Base-by-base conservation (phyloP, 2,888 invertebrate genomes). In the Globia sparganii region DNA sequence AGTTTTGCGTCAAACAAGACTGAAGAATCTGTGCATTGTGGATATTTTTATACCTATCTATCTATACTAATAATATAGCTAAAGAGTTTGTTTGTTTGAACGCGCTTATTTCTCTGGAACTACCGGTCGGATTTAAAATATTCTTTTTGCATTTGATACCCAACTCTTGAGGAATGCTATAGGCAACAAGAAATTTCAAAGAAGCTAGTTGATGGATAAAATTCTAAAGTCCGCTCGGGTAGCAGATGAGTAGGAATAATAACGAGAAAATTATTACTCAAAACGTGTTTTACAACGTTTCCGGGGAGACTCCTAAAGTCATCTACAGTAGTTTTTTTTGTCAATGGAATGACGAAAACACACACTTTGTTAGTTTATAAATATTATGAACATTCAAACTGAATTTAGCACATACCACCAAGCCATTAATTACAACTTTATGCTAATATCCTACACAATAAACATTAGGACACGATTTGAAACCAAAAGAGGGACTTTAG, bases 401-500 rank as follows among this genome's bases (percentile, higher is more conserved):
- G n/a, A 25, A 34, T 46, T 37, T n/a, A 34, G 4, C 11, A 53
- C 25, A 4, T 40, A 73, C 25, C 2, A 66, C 18, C 13, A 25
- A 49, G 11, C 37, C 21, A 59, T 43, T 71, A 21, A 15, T 46
- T 37, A 59, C 28, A 58, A 65, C 8, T 28, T 15, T 13, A 40
- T 25, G n/a, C 8, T n/a, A 59, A 31, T 25, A 31, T 21, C 28
- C 53, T 21, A 46, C 31, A 31, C 21, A 21, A 15, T 53, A 28
- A 4, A 31, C 13, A 28, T 49, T 59, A 40, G 13, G 18, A 40
- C 65, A 59, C 15, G 31, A 67, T 80, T 80, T 34, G 25, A 65
- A 56, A 15, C 43, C 34, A 72, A 66, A 66, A 78, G 34, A 28
- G 66, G 25, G 37, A 74, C 56, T 49, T 73, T 34, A 58, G 78